These are phyloP conservation scores for Cantharis nigra DNA, from an alignment of 2,888 invertebrate genomes.

Conservation along the genomic window DNA sequence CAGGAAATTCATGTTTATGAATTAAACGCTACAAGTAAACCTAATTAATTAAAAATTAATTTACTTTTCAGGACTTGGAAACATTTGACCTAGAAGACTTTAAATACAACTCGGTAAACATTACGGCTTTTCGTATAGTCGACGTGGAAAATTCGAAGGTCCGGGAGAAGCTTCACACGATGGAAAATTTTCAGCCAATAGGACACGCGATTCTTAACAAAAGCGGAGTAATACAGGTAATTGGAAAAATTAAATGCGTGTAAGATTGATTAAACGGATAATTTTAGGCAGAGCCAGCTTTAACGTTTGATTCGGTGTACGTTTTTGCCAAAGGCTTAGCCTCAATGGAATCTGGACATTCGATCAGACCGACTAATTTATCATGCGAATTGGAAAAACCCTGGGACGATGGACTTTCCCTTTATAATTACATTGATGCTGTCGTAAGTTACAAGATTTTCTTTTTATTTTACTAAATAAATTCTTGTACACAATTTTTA, in stretches of 20 bases:
- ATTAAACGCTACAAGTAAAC: background rate
- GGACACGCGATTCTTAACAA: constrained; percentile 77
- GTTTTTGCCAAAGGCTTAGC: constrained; percentile 79
- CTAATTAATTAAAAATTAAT: background rate
- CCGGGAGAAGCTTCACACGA: constrained; percentile 75
- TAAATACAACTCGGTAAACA: constrained; percentile 91
- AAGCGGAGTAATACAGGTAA: constrained; percentile 69
- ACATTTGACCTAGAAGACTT: constrained; percentile 88
- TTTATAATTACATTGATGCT: constrained; percentile 76
- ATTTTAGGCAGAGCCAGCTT: constrained; percentile 80
- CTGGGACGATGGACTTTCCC: constrained; percentile 77
- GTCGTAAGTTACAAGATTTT: constrained; percentile 59
- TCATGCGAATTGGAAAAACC: constrained; percentile 80
- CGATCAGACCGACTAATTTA: constrained; percentile 72
- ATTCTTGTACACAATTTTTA: background rate
- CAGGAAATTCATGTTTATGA: background rate
- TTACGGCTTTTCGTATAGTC: constrained; percentile 91
- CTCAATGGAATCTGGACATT: constrained; percentile 71
- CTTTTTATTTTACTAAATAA: background rate
- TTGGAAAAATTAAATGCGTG: constrained; percentile 24
- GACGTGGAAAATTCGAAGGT: constrained; percentile 79
- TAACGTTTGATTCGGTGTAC: constrained; percentile 85
- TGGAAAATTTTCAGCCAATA: constrained; percentile 87
- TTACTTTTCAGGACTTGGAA: constrained; percentile 73
- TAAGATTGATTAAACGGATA: constrained; percentile 11